Percentiles rank a stretch among this genome's conserved stretches.
These are phyloP conservation scores for Noctua janthe DNA, from an alignment of 2,888 invertebrate genomes.

Conservation along the genomic window DNA sequence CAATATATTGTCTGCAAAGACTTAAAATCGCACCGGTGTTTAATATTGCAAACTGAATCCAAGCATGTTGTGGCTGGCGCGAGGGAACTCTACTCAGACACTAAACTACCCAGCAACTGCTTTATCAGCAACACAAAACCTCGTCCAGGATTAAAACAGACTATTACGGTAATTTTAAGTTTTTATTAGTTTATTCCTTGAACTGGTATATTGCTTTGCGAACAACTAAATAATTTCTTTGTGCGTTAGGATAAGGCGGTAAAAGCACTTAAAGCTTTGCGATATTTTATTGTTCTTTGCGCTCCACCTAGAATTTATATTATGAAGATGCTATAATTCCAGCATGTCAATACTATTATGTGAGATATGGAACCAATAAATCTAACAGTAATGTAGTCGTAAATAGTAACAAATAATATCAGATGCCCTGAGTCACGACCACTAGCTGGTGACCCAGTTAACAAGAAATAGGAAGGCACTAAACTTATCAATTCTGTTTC, in stretches of 20 bases:
- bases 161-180: conserved; percentile 66
- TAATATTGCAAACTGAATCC: conserved; percentile 70
- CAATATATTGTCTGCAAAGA: conserved; percentile 75
- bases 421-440: conserved; percentile 32
- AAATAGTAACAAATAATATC: conserved; percentile 32
- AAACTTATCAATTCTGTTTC: conserved; percentile 41
- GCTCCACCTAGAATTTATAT: conserved; percentile 14
- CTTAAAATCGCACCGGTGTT: conserved; percentile 71
- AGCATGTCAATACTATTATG: neutral
- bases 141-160: conserved; percentile 54
- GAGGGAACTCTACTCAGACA: conserved; percentile 56
- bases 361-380: conserved; percentile 35
- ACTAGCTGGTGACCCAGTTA: conserved; percentile 60
- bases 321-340: neutral
- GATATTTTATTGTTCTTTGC: conserved; percentile 48
- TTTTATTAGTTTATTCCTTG: conserved; percentile 2
- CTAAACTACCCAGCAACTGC: conserved; percentile 67
- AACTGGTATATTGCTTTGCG: conserved; percentile 50
- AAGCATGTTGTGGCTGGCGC: conserved; percentile 58
- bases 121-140: conserved; percentile 71
- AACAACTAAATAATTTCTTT: conserved; percentile 17
- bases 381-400: conserved; percentile 47
- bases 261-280: conserved; percentile 47
- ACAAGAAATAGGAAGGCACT: conserved; percentile 34
- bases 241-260: conserved; percentile 28